phyloP scores from a whole-genome alignment of 2,113 vertebrate genomes.

The Chinchilla lanigera region DNA sequence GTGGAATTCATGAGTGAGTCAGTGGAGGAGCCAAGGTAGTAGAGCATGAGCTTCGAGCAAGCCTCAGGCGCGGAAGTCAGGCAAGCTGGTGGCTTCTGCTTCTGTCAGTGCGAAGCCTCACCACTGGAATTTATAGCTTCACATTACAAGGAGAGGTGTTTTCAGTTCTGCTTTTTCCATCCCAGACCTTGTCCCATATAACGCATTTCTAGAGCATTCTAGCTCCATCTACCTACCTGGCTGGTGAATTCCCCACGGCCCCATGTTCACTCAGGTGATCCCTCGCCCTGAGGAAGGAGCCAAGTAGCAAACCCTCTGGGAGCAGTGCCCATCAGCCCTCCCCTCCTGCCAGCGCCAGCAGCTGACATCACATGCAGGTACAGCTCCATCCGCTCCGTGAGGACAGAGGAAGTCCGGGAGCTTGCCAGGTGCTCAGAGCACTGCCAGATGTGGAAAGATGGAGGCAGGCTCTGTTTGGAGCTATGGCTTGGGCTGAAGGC shows the following conservation, averaged over 20 bases:
- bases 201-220: not conserved
- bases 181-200: not conserved
- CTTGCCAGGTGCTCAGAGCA: not conserved
- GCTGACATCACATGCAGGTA: constrained; percentile 49
- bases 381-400: not conserved
- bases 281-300: not conserved
- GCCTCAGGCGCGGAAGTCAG: not conserved
- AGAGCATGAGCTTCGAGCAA: not conserved
- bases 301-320: not conserved
- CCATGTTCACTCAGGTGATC: constrained; percentile 53
- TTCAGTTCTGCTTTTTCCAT: not conserved
- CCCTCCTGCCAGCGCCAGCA: constrained; percentile 20
- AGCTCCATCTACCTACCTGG: not conserved
- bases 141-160: not conserved
- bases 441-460: constrained; percentile 45
- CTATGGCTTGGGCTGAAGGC: not conserved
- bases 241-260: not conserved
- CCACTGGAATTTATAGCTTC: not conserved
- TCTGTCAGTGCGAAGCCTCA: not conserved
- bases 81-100: not conserved
- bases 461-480: not conserved
- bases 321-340: not conserved
- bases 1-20: not conserved
- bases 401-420: constrained; percentile 37
- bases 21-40: not conserved